Percentiles rank a stretch among this genome's conserved stretches.
Conservation (phyloP, 2,797 vertebrate genomes). For the Lithobates pipiens region DNA sequence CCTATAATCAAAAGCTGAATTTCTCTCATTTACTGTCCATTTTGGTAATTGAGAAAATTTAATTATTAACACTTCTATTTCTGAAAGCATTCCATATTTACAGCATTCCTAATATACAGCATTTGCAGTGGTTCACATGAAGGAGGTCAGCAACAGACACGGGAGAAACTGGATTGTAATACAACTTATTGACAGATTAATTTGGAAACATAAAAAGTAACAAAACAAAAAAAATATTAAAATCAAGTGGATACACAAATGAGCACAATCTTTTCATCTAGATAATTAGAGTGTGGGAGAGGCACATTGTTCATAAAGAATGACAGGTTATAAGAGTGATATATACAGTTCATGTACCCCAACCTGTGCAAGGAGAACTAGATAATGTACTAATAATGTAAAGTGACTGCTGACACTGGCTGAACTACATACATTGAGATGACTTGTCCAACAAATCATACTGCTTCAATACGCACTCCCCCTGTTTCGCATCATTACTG, state of each 20-base stretch:
- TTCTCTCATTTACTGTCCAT: too few species aligned
- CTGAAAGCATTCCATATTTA: too few species aligned
- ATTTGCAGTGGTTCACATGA: too few species aligned
- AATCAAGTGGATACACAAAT: neutral
- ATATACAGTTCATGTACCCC: neutral
- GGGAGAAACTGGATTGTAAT: too few species aligned
- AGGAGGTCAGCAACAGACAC: too few species aligned
- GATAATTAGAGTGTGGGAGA: neutral
- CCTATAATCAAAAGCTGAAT: too few species aligned
- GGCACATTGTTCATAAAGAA: neutral
- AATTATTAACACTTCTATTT: too few species aligned
- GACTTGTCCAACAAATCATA: constrained; percentile 42
- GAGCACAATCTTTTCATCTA: neutral
- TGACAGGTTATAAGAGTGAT: constrained; percentile 7
- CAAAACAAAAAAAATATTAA: neutral
- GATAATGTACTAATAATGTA: constrained; percentile 45
- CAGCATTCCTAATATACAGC: too few species aligned
- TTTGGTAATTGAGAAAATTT: too few species aligned
- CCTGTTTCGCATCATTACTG: constrained; percentile 58
- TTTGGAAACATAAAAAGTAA: neutral
- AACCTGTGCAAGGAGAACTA: constrained; percentile 19
- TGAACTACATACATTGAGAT: constrained; percentile 35
- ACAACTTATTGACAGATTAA: too few species aligned
- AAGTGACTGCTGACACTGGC: constrained; percentile 38
- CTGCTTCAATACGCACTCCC: constrained; percentile 46